Conservation (phyloP, 1,140 invertebrate genomes). For the Helicoverpa armigera region DNA sequence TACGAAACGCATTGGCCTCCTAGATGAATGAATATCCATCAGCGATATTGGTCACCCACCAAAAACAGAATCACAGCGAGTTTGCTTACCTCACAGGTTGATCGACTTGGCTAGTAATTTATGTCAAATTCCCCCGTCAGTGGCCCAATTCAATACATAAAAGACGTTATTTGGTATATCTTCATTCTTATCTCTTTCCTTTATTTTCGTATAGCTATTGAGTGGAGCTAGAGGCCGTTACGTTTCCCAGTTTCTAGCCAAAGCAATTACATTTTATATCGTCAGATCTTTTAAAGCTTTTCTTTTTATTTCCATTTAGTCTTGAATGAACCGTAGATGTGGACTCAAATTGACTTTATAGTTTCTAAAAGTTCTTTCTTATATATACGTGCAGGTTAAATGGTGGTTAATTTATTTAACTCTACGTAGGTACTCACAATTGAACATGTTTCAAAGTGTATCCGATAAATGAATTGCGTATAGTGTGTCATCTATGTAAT, state of each 20-base stretch:
- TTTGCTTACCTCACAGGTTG: slow-evolving; percentile 16
- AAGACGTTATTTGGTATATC: slow-evolving; percentile 10
- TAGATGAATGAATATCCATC: too few relatives aligned
- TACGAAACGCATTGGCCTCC: not conserved
- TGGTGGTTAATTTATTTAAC: not conserved
- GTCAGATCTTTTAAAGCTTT: slow-evolving; percentile 34
- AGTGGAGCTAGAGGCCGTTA: slow-evolving; percentile 30
- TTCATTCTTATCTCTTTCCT: slow-evolving; percentile 39
- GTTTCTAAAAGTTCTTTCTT: not conserved
- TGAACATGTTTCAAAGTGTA: not conserved
- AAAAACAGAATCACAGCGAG: not conserved
- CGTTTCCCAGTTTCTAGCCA: slow-evolving; percentile 29
- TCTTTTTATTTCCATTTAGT: slow-evolving; percentile 27
- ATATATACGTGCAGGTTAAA: not conserved
- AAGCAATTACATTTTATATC: slow-evolving; percentile 45
- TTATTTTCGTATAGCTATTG: slow-evolving; percentile 35
- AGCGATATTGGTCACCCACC: not conserved
- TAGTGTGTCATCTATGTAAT: slow-evolving; percentile 40
- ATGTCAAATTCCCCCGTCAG: not conserved
- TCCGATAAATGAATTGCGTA: slow-evolving; percentile 27
- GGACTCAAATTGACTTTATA: not conserved
- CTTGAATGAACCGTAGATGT: slow-evolving; percentile 21
- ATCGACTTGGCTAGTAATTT: not conserved
- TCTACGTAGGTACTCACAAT: not conserved
- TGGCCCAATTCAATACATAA: slow-evolving; percentile 13